These are phyloP conservation scores for Aleiodes leptofemur DNA, from an alignment of 2,888 invertebrate genomes.

Conservation along the genomic window DNA sequence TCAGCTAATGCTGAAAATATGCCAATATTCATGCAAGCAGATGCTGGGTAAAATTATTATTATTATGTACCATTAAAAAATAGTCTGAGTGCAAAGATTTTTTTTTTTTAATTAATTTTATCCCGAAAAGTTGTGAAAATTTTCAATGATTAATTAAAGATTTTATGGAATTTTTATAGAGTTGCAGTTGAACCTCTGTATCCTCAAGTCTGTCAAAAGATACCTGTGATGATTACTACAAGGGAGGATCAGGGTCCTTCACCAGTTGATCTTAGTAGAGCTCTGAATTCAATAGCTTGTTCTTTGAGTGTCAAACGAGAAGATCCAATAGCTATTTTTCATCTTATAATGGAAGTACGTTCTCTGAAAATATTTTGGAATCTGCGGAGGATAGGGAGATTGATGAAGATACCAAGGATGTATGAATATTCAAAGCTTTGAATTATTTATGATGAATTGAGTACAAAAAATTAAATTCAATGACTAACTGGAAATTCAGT, in stretches of 20 bases:
- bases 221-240: slow-evolving; percentile 75
- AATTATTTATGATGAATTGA: no score
- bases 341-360: slow-evolving; percentile 86
- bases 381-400: neutral
- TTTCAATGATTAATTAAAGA: neutral
- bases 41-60: slow-evolving; percentile 76
- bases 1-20: slow-evolving; percentile 93
- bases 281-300: slow-evolving; percentile 91
- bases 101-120: neutral
- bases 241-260: slow-evolving; percentile 75
- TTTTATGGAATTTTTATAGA: slow-evolving; percentile 76
- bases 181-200: slow-evolving; percentile 95
- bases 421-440: no score
- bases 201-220: slow-evolving; percentile 88
- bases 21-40: slow-evolving; percentile 95
- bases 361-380: neutral
- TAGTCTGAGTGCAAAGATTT: neutral
- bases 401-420: no score
- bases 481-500: no score
- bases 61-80: neutral
- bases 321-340: slow-evolving; percentile 87
- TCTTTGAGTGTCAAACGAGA: slow-evolving; percentile 88
- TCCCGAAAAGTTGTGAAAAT: neutral
- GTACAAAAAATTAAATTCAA: no score
- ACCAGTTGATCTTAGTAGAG: slow-evolving; percentile 88